phyloP scores from a whole-genome alignment of 2,113 vertebrate species.

The Malurus alboscapulatus region DNA sequence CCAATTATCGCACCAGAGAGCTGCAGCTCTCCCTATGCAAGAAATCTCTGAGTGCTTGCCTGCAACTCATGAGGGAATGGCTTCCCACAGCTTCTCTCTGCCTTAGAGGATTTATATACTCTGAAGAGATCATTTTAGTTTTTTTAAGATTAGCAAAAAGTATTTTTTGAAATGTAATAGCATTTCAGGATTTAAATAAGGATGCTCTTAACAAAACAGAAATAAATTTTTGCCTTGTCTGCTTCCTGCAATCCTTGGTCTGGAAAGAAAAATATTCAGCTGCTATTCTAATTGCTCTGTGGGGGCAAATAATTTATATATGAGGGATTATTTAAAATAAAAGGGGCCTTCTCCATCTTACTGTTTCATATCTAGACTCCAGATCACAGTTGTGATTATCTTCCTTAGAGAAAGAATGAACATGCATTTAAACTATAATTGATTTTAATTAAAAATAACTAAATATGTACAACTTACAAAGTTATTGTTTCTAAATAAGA shows the following conservation, averaged over 20 bases:
- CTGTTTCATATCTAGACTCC: background rate
- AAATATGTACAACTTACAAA: background rate
- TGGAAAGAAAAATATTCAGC: background rate
- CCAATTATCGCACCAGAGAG: slow-evolving; percentile 36
- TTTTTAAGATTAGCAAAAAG: slow-evolving; percentile 1
- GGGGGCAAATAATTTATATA: slow-evolving; percentile 37
- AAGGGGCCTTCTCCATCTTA: background rate
- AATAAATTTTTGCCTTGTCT: slow-evolving; percentile 4
- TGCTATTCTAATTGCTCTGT: slow-evolving; percentile 20
- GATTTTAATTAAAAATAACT: slow-evolving; percentile 30
- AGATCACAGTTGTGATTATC: background rate
- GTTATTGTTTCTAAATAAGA: background rate
- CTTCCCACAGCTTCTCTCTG: slow-evolving; percentile 19
- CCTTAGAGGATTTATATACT: slow-evolving; percentile 1
- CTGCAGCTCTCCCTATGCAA: background rate
- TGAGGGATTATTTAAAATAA: slow-evolving; percentile 16
- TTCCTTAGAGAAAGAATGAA: background rate
- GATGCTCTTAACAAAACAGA: slow-evolving; percentile 1
- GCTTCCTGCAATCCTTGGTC: background rate
- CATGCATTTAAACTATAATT: background rate
- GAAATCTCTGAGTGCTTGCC: background rate
- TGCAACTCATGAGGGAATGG: background rate
- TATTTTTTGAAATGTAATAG: slow-evolving; percentile 10
- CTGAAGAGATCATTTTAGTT: background rate
- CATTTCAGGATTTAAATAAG: slow-evolving; percentile 20